Percentiles rank a stretch among this genome's conserved stretches.
phyloP scores from a whole-genome alignment of 2,797 vertebrate species.

The Gorsachius magnificus region DNA sequence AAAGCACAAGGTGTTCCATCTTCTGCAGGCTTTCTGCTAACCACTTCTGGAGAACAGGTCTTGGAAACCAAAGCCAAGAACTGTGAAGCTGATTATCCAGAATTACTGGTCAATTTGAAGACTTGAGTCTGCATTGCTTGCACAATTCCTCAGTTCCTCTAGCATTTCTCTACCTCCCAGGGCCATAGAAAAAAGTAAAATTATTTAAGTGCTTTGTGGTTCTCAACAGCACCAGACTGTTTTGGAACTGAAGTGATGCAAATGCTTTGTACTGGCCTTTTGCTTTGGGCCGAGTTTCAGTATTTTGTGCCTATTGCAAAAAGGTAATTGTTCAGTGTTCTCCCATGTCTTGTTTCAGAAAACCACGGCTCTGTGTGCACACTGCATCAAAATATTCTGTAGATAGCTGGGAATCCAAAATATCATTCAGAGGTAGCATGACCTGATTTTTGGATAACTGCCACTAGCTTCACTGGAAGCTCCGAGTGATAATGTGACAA shows the following conservation, averaged over 20 bases:
- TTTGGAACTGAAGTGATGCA: background rate
- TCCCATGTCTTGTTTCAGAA: background rate
- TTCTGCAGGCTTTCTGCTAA: background rate
- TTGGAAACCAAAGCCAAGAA: constrained; percentile 2
- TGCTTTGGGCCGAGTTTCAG: background rate
- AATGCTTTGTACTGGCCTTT: background rate
- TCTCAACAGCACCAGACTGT: background rate
- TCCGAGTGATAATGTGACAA: background rate
- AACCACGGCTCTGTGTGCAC: background rate
- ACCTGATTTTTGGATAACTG: constrained; percentile 20
- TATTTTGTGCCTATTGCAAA: background rate
- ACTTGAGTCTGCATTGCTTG: background rate
- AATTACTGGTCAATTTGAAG: constrained; percentile 31
- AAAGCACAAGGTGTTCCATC: background rate
- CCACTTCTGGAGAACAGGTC: background rate
- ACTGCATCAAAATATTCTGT: background rate
- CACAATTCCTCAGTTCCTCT: background rate
- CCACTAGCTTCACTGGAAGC: background rate
- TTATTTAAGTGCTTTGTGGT: constrained; percentile 18
- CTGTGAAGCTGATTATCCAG: background rate
- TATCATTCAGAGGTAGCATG: background rate
- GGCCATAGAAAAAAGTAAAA: background rate
- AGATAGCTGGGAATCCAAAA: background rate
- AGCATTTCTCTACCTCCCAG: background rate
- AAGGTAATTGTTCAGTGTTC: background rate